Evolutionary conservation across 2,888 invertebrate species (phyloP), one percentile per base, ranked within the genome.

Genomic region (Sminthurinus aureus): DNA sequence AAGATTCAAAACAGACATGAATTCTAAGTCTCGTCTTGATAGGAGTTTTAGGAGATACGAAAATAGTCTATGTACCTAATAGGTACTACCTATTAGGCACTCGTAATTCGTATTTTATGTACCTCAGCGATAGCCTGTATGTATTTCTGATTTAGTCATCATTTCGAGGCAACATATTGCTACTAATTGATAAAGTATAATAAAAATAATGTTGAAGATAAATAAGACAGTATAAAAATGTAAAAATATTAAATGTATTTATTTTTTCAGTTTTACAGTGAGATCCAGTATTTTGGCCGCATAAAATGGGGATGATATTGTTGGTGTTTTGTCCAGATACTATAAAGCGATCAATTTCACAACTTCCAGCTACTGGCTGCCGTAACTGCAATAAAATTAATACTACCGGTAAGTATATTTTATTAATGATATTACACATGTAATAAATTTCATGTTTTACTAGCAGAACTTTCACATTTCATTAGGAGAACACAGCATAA

Each of bases 201-300:
- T 13, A 18, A 13, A 24, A 22, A 71, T 13, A 22, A 3, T 20
- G 13, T 71, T 26, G 4, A 75, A 13, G 11, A n/a, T 75, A 15
- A 75, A 26, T n/a, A n/a, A 13, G 2, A 6, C n/a, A 73, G 18
- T 73, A 24, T 73, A 64, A 64, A 64, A n/a, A 18, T 4, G 3
- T 13, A 18, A 71, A 13, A 71, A 1, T 22, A 78, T 51, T 11
- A 58, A 58, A 2, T 13, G 1, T 51, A 79, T 24, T 26, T 69
- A 38, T 18, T 67, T 18, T 82, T 79, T 24, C 64, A 38, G 38
- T 89, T 90, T 91, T 91, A 95, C 95, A 91, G 89, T 95, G 95
- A 89, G 94, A 94, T 18, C 94, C 95, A 0, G 94, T 93, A 89
- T 95, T 95, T 69, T 94, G 93, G 22, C 95, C 95, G 89, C 95